Evolutionary conservation across 2,797 vertebrate genomes (phyloP), one percentile per base, ranked within the genome.

Genomic region (Anolis apletophallus): DNA sequence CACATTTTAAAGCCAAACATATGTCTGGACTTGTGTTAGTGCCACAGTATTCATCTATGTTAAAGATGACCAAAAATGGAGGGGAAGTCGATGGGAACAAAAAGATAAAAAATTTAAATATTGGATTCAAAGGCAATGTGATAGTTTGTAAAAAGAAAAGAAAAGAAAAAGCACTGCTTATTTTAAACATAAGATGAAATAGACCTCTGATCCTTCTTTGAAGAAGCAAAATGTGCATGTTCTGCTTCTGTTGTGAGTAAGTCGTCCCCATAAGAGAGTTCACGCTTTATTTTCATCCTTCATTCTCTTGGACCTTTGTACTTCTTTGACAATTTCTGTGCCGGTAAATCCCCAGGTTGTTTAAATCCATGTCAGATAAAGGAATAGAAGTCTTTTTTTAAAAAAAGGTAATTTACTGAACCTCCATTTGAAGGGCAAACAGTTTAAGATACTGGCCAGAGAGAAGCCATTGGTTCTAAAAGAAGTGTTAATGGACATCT

Each of bases 311-410:
- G 36, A n/a, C 76, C 67, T 85, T 85, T 85, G 76, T 85, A 83
- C 81, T 83, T 72, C 76, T 85, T 72, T 72, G 67, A 85, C 67
- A 80, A 85, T 79, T 71, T 79, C 84, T 80, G 52, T 72, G 68
- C 72, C 84, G 72, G 54, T 50, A 85, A 85, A 85, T 85, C 67
- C 84, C 84, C 54, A 72, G 84, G 84, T 85, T 80, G 84, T 85
- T 85, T 80, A 79, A 85, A 80, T 85, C 84, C 68, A 85, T 85
- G 54, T 71, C 84, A 85, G 76, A 85, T 55, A 85, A 85, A 85
- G 68, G 36, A 50, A 32, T 7, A 59, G 17, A 79, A 85, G 64
- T 85, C 64, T 57, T 71, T 81, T 69, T 55, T 32, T n/a, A n/a
- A 50, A 69, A 83, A 40, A 80, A 29, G 50, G 61, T 32, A 71